These are phyloP conservation scores for Calameuta idolon DNA, from an alignment of 2,888 invertebrate species.

Conservation along the genomic window DNA sequence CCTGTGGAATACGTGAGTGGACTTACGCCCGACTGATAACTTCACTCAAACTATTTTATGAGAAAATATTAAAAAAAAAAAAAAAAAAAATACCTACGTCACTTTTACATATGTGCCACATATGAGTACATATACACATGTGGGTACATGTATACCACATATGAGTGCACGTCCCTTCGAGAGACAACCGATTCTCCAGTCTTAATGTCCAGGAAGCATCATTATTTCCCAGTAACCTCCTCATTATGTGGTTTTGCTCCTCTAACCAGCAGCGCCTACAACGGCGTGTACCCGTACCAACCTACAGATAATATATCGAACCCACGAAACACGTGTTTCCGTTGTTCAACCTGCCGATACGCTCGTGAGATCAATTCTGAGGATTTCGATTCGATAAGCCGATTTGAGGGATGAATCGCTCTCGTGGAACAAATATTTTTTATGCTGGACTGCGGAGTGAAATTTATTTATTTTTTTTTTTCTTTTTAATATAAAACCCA, in stretches of 20 bases:
- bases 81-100: too few relatives aligned
- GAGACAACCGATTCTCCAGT: neutral
- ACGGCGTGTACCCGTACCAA: neutral
- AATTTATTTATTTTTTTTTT: neutral
- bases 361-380: neutral
- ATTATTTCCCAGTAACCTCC: neutral
- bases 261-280: neutral
- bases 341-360: neutral
- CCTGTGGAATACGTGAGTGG: neutral
- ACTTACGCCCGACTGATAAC: neutral
- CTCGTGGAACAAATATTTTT: neutral
- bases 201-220: neutral
- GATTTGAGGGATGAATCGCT: neutral
- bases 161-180: too few relatives aligned
- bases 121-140: accelerated
- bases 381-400: neutral
- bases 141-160: too few relatives aligned
- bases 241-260: neutral
- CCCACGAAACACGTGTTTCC: neutral
- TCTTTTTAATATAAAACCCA: neutral
- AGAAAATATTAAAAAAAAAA: too few relatives aligned
- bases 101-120: too few relatives aligned
- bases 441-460: neutral
- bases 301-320: neutral
- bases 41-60: neutral